Evolutionary conservation across 1,140 invertebrate species (phyloP), one percentile per base, ranked within the genome.

Genomic region (Temnothorax nylanderi): DNA sequence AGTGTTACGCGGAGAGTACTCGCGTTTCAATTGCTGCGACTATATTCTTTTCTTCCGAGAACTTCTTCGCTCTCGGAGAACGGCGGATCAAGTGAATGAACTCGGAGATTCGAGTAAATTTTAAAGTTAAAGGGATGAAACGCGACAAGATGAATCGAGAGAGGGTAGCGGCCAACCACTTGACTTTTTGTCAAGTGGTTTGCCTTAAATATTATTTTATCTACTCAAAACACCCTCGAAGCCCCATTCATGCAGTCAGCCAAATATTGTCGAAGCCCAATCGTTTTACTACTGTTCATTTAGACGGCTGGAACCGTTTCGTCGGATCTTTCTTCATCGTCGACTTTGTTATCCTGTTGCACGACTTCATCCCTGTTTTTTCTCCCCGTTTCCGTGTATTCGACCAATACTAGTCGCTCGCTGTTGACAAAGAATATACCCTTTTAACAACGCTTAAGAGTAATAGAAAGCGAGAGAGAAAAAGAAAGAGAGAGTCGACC

Each of bases 181-280:
- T 78, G 26, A 86, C 69, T 89, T 86, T 91, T 88, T 85, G 18
- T 60, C 74, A 85, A 85, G 58, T 21, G 92, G 85, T 94, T 93
- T 93, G 81, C 37, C 26, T 88, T 86, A 91, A 93, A 94, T 92
- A 93, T 94, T 93, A 91, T 92, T 92, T 91, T 88, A 92, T 67
- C 72, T 58, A 88, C 49, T 64, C 64, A 56, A 82, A 60, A 69
- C 76, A 86, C 88, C 88, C 78, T 85, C 76, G 64, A 71, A 67
- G 34, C 72, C 72, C 62, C 87, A 88, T 92, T 91, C 85, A 91
- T 65, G 49, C 64, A 89, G 32, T 89, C 72, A 54, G 41, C 60
- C 87, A 93, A 93, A 93, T 93, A 93, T 93, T 93, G 78, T 92
- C 88, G 21, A 86, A 86, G 78, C 85, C 74, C 88, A 92, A 93